Conservation (phyloP, 2,113 vertebrate species). For the Microcebus jonahi region DNA sequence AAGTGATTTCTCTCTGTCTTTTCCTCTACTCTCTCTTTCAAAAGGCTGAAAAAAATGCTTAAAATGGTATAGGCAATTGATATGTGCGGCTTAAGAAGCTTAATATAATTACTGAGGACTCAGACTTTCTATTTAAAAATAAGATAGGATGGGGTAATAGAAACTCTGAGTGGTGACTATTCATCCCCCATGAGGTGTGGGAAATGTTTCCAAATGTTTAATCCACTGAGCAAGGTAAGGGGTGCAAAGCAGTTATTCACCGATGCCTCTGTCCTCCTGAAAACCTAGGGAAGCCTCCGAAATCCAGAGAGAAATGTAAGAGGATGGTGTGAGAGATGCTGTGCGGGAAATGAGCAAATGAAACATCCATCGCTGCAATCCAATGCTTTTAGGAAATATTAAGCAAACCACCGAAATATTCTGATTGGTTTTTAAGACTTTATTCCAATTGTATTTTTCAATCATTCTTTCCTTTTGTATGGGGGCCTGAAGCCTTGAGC, state of each 20-base stretch:
- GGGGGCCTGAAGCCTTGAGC: background rate
- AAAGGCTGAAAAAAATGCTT: constrained; percentile 71
- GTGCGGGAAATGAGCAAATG: background rate
- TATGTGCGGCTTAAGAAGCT: constrained; percentile 74
- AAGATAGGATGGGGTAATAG: constrained; percentile 69
- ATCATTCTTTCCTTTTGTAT: background rate
- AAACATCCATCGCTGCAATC: background rate
- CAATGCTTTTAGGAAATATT: background rate
- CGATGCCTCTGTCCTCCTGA: background rate
- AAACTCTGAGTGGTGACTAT: constrained; percentile 45
- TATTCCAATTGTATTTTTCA: background rate
- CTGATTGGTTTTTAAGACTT: background rate
- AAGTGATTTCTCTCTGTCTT: constrained; percentile 81
- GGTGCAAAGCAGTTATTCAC: background rate
- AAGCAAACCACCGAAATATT: background rate
- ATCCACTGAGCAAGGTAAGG: constrained; percentile 3
- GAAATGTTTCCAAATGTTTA: constrained; percentile 37
- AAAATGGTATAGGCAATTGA: constrained; percentile 71
- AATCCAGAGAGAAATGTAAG: background rate
- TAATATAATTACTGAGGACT: constrained; percentile 73
- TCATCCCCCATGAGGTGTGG: background rate
- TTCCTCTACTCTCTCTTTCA: constrained; percentile 46
- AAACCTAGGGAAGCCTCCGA: background rate
- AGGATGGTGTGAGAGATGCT: background rate
- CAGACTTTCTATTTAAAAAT: constrained; percentile 79